Percentiles rank a stretch among this genome's conserved stretches.
These are phyloP conservation scores for Metalampra italica DNA, from an alignment of 2,888 invertebrate species.

Conservation along the genomic window DNA sequence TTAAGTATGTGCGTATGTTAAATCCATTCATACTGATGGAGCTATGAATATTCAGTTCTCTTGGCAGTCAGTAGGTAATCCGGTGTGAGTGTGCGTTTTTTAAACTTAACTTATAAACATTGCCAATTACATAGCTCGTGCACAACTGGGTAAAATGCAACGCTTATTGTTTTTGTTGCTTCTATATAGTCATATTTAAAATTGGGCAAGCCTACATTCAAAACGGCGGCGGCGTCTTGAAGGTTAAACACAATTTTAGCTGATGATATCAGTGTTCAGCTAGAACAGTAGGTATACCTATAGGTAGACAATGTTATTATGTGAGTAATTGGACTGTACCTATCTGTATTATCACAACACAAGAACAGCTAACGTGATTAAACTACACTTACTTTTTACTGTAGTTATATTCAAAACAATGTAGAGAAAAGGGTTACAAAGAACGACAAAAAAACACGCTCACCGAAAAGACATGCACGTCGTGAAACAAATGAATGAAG, in stretches of 20 bases:
- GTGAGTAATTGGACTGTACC: no score
- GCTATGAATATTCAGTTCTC: conserved; percentile 45
- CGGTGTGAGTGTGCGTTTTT: conserved; percentile 25
- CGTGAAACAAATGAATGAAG: not conserved
- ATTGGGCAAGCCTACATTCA: not conserved
- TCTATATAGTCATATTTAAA: conserved; percentile 6
- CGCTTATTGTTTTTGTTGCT: conserved; percentile 31
- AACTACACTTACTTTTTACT: no score
- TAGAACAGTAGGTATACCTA: not conserved
- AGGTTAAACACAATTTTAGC: no score
- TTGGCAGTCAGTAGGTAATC: conserved; percentile 27
- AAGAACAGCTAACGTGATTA: no score
- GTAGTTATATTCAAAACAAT: no score
- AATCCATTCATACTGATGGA: conserved; percentile 40
- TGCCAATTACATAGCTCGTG: conserved; percentile 52
- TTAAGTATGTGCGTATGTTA: conserved; percentile 17
- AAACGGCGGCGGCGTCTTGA: no score
- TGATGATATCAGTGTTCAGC: no score
- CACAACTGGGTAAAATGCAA: conserved; percentile 53
- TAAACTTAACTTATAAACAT: conserved; percentile 16
- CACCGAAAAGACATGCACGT: not conserved
- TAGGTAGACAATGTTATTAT: not conserved
- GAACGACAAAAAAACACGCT: not conserved
- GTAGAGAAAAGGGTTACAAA: no score
- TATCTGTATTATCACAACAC: no score